These are phyloP conservation scores for Amia ocellicauda DNA, from an alignment of 2,113 vertebrate genomes.

Conservation along the genomic window DNA sequence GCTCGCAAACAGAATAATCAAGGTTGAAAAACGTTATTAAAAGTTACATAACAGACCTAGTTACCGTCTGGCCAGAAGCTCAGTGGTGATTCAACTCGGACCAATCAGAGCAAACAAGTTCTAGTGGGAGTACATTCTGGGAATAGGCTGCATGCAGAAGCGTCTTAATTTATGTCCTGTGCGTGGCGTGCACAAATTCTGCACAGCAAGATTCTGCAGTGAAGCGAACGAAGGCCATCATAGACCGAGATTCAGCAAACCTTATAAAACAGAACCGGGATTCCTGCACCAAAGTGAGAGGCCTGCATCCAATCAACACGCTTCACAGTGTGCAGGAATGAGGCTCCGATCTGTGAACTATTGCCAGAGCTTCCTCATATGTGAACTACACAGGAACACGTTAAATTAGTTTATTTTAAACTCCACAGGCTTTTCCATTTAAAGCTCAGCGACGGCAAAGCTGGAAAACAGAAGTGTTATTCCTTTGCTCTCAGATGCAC, in stretches of 20 bases:
- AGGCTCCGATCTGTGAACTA: conserved; percentile 46
- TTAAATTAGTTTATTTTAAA: conserved; percentile 52
- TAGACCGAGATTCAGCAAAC: conserved; percentile 8
- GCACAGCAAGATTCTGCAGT: background rate
- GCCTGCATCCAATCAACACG: conserved; percentile 32
- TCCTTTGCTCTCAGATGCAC: background rate
- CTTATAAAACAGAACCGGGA: conserved; percentile 22
- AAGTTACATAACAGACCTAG: too few relatives aligned
- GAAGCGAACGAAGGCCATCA: background rate
- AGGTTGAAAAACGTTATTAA: too few relatives aligned
- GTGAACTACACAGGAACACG: conserved; percentile 45
- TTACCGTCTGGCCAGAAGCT: too few relatives aligned
- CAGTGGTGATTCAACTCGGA: too few relatives aligned
- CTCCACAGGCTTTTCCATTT: conserved; percentile 41
- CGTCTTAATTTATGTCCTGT: too few relatives aligned
- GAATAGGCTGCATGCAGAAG: too few relatives aligned
- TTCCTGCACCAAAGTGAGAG: background rate
- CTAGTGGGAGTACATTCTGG: too few relatives aligned
- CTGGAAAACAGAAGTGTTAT: conserved; percentile 6
- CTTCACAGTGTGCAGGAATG: conserved; percentile 9
- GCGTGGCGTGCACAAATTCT: too few relatives aligned
- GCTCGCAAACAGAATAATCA: too few relatives aligned
- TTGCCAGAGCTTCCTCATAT: conserved; percentile 44
- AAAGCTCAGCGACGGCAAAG: conserved; percentile 31
- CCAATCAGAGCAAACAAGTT: too few relatives aligned